These are phyloP conservation scores for Serilophus lunatus DNA, from an alignment of 2,113 vertebrate genomes.

Conservation along the genomic window DNA sequence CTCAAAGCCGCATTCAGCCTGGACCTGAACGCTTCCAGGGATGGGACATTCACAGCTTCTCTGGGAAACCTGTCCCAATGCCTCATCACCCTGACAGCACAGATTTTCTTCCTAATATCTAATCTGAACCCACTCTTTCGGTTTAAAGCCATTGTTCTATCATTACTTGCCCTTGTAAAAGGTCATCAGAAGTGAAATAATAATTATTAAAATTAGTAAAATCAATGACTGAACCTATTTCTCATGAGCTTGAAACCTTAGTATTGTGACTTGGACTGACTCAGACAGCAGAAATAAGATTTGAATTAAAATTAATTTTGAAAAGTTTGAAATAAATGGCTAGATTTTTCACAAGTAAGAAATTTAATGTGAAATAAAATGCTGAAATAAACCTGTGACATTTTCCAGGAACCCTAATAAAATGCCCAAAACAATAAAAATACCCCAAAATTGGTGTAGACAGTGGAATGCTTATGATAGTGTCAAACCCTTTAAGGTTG, in stretches of 20 bases:
- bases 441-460: background rate
- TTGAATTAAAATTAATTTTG: background rate
- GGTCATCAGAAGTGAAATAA: background rate
- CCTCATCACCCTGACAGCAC: background rate
- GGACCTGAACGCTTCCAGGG: background rate
- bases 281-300: background rate
- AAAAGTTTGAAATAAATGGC: background rate
- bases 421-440: background rate
- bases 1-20: background rate
- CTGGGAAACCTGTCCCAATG: background rate
- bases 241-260: background rate
- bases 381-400: background rate
- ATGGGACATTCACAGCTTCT: background rate
- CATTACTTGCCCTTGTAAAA: background rate
- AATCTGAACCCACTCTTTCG: background rate
- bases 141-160: background rate
- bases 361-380: background rate
- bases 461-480: background rate
- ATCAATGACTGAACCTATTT: background rate
- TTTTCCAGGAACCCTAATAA: background rate
- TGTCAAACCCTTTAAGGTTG: background rate
- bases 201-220: background rate
- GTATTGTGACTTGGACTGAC: background rate
- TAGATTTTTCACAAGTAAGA: background rate
- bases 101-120: background rate